A percentile compares a stretch with the other conserved stretches of the same genome.
Evolutionary conservation across 2,888 invertebrate genomes (phyloP).

Genomic region (Argyresthia goedartella): DNA sequence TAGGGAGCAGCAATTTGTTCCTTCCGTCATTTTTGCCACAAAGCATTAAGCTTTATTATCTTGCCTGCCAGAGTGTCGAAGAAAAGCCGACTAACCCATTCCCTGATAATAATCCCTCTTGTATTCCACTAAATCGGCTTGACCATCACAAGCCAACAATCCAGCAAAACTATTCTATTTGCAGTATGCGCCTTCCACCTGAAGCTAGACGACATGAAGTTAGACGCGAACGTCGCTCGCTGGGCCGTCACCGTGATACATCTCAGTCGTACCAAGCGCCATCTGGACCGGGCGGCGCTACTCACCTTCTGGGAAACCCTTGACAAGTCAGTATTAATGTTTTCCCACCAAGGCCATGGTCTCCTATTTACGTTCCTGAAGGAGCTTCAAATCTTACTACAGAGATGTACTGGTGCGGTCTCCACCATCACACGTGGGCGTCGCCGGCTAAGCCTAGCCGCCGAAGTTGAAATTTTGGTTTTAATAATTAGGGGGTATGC

Average conservation of each 20-base stretch:
- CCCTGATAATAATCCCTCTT: no score
- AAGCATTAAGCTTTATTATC: no score
- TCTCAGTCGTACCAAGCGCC: slow-evolving; percentile 92
- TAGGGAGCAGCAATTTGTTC: no score
- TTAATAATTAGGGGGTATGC: no score
- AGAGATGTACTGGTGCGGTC: background rate
- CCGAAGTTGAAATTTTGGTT: no score
- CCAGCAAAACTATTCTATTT: slow-evolving; percentile 23
- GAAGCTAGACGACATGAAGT: slow-evolving; percentile 95
- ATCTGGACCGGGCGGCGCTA: slow-evolving; percentile 95
- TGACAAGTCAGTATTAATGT: slow-evolving; percentile 81
- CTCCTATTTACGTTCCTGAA: background rate
- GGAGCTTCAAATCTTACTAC: background rate
- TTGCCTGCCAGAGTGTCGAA: no score
- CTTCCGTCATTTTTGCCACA: no score
- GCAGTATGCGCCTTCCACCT: slow-evolving; percentile 96
- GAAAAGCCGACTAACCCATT: no score
- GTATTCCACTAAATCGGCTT: no score
- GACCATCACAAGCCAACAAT: no score
- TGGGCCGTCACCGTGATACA: slow-evolving; percentile 97
- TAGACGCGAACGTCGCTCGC: slow-evolving; percentile 94
- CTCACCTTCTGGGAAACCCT: slow-evolving; percentile 98
- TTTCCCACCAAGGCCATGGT: background rate
- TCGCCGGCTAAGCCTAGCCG: no score
- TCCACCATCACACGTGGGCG: background rate